Percentiles rank a stretch among this genome's conserved stretches.
Conservation (phyloP, 2,113 vertebrate genomes). For the Eclectus roratus region DNA sequence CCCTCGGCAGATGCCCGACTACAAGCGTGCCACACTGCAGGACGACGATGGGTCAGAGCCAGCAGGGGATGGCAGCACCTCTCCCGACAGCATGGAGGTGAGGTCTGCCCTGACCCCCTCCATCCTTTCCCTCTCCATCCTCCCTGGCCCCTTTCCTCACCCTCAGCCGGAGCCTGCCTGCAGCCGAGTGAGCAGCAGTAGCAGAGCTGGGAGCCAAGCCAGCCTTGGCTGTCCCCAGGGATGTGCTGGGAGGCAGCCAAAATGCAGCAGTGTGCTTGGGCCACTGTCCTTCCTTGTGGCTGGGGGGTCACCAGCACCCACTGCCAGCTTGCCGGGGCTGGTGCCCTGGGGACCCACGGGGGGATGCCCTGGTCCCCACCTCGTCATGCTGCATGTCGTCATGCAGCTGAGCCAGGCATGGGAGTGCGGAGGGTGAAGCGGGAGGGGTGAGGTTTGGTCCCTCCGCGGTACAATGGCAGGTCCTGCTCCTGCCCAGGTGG, state of each 20-base stretch:
- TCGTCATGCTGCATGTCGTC: not conserved
- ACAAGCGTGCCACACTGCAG: conserved; percentile 90
- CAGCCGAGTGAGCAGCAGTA: not conserved
- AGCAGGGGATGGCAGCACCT: conserved; percentile 76
- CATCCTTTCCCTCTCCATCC: not conserved
- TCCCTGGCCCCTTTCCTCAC: not conserved
- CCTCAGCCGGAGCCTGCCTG: not conserved
- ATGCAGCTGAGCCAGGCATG: not conserved
- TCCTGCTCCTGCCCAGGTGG: conserved; percentile 77
- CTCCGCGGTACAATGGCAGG: not conserved
- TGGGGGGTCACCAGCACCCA: not conserved
- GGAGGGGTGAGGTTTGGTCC: fast-evolving
- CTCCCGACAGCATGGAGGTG: conserved; percentile 89
- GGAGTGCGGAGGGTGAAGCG: not conserved
- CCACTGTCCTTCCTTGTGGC: not conserved
- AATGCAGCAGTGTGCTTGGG: not conserved
- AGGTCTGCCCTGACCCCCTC: not conserved
- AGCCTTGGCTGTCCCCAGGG: not conserved
- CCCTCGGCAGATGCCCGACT: conserved; percentile 89
- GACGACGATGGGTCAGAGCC: conserved; percentile 87
- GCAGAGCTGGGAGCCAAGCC: not conserved
- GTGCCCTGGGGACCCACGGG: fast-evolving
- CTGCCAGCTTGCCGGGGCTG: fast-evolving
- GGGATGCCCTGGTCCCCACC: not conserved
- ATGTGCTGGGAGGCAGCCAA: conserved; percentile 15